phyloP scores from a whole-genome alignment of 2,888 invertebrate genomes.

The Polymixis flavicincta region DNA sequence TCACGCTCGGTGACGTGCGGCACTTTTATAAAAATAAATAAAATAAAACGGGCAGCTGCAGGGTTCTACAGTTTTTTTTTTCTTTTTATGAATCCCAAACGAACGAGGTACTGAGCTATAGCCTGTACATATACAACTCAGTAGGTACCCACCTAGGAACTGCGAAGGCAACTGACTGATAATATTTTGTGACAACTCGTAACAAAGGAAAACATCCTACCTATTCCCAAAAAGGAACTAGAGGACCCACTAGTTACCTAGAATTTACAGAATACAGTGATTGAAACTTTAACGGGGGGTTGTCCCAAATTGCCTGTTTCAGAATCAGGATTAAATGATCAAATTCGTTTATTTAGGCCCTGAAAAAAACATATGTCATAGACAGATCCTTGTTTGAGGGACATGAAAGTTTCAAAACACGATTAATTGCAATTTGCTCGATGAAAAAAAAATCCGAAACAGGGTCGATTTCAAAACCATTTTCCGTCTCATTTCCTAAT shows the following conservation, averaged over 20 bases:
- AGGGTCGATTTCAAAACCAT: no score
- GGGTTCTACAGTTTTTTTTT: neutral
- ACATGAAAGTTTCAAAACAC: no score
- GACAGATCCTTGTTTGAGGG: no score
- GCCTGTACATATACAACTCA: neutral
- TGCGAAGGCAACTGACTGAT: neutral
- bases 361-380: no score
- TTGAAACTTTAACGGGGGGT: no score
- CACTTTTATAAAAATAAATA: conserved; percentile 38
- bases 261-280: neutral
- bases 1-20: conserved; percentile 53
- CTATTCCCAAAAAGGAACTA: neutral
- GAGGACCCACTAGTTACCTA: neutral
- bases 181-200: neutral
- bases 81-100: neutral
- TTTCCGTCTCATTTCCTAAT: no score
- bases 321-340: no score
- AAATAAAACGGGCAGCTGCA: conserved; percentile 35
- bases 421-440: no score
- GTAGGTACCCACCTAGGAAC: neutral
- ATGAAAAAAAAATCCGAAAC: no score
- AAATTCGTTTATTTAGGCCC: no score
- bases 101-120: neutral
- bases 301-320: no score
- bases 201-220: neutral